phyloP scores from a whole-genome alignment of 2,888 invertebrate genomes.

The Ellobium chinense region DNA sequence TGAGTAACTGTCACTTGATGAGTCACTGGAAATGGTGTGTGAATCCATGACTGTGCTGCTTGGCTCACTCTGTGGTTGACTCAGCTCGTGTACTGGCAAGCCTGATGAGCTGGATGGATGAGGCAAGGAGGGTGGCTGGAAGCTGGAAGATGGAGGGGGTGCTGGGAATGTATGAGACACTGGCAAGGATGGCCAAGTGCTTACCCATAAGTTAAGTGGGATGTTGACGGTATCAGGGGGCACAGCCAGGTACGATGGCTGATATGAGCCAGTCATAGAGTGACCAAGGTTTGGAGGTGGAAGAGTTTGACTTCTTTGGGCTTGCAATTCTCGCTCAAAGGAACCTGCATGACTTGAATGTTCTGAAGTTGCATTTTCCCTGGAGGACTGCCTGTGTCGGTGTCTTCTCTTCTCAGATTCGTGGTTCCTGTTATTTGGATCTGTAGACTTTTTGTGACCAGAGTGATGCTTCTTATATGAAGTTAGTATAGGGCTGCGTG shows the following conservation, averaged over 20 bases:
- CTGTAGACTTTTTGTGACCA: constrained; percentile 67
- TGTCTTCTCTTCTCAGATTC: constrained; percentile 24
- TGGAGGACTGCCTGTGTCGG: background rate
- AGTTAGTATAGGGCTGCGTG: background rate
- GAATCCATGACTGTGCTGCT: constrained; percentile 19
- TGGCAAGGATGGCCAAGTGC: constrained; percentile 39
- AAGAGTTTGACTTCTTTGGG: constrained; percentile 15
- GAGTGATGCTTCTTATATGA: constrained; percentile 69
- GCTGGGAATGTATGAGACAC: constrained; percentile 24
- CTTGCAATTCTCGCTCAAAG: constrained; percentile 11
- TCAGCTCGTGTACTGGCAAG: background rate
- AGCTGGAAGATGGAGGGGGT: constrained; percentile 19
- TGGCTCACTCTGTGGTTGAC: background rate
- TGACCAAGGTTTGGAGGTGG: constrained; percentile 8
- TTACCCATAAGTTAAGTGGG: constrained; percentile 45
- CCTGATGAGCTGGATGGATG: constrained; percentile 1
- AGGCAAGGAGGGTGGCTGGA: constrained; percentile 3
- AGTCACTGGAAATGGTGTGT: constrained; percentile 35
- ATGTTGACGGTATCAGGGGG: constrained; percentile 43
- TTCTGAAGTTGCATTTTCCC: background rate
- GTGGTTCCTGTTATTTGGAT: background rate
- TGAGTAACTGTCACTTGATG: constrained; percentile 28
- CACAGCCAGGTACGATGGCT: constrained; percentile 26
- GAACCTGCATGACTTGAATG: background rate
- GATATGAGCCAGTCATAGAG: constrained; percentile 22